These are phyloP conservation scores for Drosophila azteca DNA, from an alignment of 1,140 invertebrate genomes.

Conservation along the genomic window DNA sequence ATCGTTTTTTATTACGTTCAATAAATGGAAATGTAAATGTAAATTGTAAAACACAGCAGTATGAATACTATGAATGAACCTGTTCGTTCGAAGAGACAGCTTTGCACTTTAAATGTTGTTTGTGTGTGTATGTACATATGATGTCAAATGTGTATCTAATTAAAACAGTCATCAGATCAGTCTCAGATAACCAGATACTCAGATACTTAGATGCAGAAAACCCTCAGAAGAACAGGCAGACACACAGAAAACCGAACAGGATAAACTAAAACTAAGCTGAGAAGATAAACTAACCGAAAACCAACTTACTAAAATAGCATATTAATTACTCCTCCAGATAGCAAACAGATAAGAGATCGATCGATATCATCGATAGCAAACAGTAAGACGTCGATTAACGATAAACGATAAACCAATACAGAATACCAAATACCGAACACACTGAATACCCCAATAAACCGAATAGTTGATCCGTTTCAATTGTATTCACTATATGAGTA, in stretches of 20 bases:
- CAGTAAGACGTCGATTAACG: conserved; percentile 29
- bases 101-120: conserved; percentile 49
- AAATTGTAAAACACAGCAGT: not conserved
- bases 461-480: conserved; percentile 34
- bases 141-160: not conserved
- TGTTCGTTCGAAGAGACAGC: conserved; percentile 17
- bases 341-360: conserved; percentile 45
- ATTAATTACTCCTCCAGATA: conserved; percentile 39
- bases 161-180: conserved; percentile 20
- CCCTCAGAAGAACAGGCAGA: not conserved
- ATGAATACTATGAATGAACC: conserved; percentile 2
- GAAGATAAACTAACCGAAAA: conserved; percentile 13
- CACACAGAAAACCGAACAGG: conserved; percentile 2
- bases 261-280: conserved; percentile 15
- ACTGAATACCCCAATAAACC: conserved; percentile 18
- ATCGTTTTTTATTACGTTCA: conserved; percentile 45
- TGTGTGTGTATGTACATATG: conserved; percentile 13
- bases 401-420: conserved; percentile 12
- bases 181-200: conserved; percentile 3
- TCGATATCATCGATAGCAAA: conserved; percentile 22
- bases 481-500: conserved; percentile 17
- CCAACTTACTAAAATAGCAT: conserved; percentile 31
- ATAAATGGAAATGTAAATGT: conserved; percentile 47
- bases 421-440: conserved; percentile 15
- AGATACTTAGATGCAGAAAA: not conserved